phyloP scores from a whole-genome alignment of 2,113 vertebrate species.

The Lathamus discolor region DNA sequence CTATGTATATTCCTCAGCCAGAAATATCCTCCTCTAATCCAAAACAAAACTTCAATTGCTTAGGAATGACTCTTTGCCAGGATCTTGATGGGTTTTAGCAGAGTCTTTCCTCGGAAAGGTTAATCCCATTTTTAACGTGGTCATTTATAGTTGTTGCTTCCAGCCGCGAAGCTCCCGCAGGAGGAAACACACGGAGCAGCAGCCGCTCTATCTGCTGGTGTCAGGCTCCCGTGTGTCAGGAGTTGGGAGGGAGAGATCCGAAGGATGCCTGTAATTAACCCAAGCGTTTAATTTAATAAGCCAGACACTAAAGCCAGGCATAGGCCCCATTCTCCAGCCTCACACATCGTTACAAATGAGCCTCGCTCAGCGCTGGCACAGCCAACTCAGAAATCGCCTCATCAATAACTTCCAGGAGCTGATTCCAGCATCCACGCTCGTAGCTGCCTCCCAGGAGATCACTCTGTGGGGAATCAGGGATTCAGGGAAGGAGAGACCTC shows the following conservation, averaged over 20 bases:
- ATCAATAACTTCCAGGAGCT: neutral
- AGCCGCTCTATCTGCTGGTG: neutral
- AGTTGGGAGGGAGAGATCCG: neutral
- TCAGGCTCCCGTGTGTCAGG: neutral
- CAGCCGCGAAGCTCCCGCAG: neutral
- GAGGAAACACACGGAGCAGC: neutral
- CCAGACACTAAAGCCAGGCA: neutral
- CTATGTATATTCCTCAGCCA: neutral
- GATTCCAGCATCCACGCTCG: neutral
- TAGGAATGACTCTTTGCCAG: neutral
- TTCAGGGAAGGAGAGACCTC: neutral
- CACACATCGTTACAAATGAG: neutral
- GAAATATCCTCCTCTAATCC: neutral
- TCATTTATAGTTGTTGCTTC: neutral
- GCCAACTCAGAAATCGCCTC: neutral
- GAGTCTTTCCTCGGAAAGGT: neutral
- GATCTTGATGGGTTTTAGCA: neutral
- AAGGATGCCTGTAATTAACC: neutral
- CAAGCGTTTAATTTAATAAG: neutral
- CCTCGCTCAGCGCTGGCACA: neutral
- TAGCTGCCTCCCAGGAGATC: neutral
- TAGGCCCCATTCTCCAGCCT: neutral
- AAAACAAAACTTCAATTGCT: neutral
- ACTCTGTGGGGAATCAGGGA: neutral
- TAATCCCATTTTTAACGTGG: neutral